Evolutionary conservation across 2,888 invertebrate genomes (phyloP).

Genomic region (Papilio demoleus): DNA sequence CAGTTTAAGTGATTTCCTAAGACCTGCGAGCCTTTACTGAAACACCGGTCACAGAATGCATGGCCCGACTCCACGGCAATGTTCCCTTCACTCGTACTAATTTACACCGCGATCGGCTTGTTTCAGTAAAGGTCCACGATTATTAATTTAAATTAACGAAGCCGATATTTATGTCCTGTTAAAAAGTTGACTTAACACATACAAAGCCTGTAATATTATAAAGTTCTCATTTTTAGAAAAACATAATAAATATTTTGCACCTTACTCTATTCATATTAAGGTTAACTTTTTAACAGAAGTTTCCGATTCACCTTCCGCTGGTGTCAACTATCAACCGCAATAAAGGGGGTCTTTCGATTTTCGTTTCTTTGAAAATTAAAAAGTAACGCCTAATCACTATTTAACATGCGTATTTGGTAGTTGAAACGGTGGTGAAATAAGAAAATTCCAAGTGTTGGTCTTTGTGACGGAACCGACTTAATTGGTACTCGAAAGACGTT

Average conservation of each 20-base stretch:
- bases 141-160: slow-evolving; percentile 72
- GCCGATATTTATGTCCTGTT: slow-evolving; percentile 65
- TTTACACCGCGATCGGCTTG: slow-evolving; percentile 54
- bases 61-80: slow-evolving; percentile 38
- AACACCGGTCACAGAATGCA: slow-evolving; percentile 61
- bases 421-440: slow-evolving; percentile 76
- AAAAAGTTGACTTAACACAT: slow-evolving; percentile 63
- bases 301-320: slow-evolving; percentile 67
- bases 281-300: slow-evolving; percentile 69
- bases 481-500: slow-evolving; percentile 35
- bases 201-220: slow-evolving; percentile 22
- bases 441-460: slow-evolving; percentile 68
- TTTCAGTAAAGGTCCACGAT: slow-evolving; percentile 74
- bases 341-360: slow-evolving; percentile 67
- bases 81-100: slow-evolving; percentile 46
- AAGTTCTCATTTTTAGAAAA: not conserved
- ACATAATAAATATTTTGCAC: slow-evolving; percentile 19
- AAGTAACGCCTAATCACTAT: slow-evolving; percentile 47
- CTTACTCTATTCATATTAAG: slow-evolving; percentile 33
- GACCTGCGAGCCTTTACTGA: slow-evolving; percentile 71
- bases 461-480: slow-evolving; percentile 30
- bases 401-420: slow-evolving; percentile 77
- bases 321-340: slow-evolving; percentile 79
- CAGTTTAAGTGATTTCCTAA: slow-evolving; percentile 78
- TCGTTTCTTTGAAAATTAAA: slow-evolving; percentile 59